Percentiles rank a stretch among this genome's conserved stretches.
These are phyloP conservation scores for Tenodera sinensis DNA, from an alignment of 2,888 invertebrate species.

Conservation along the genomic window DNA sequence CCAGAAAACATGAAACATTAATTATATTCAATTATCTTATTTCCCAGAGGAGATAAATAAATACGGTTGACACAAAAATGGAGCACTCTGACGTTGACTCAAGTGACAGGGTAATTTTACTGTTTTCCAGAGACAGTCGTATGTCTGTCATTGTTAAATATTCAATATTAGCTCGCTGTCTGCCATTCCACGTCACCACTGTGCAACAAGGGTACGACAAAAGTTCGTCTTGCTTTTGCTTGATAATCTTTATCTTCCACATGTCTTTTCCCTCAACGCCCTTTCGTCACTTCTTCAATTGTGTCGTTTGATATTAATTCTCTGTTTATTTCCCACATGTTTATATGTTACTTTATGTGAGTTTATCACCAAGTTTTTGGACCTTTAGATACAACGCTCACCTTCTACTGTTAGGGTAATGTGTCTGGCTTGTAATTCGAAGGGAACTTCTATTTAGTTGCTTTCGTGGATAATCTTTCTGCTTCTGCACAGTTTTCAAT, in stretches of 20 bases:
- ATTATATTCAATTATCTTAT: neutral
- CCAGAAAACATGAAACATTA: neutral
- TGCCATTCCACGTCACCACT: neutral
- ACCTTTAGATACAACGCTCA: no score
- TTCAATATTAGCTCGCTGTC: neutral
- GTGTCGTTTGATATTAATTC: no score
- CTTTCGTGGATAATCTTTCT: no score
- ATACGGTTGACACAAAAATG: neutral
- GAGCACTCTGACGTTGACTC: neutral
- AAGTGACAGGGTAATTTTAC: neutral
- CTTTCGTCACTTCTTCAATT: no score
- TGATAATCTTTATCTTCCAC: neutral
- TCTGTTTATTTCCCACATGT: no score
- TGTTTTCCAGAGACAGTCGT: neutral
- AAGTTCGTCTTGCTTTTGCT: neutral
- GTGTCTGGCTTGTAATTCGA: no score
- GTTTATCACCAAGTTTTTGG: no score
- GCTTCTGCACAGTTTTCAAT: no score
- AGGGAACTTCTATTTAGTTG: no score
- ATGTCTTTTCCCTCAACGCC: no score
- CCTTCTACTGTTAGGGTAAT: no score
- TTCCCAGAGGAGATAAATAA: neutral
- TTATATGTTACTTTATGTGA: no score
- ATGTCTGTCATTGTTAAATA: neutral
- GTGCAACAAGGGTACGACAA: neutral